Evolutionary conservation across 1,140 invertebrate genomes (phyloP).

Genomic region (Maconellicoccus hirsutus): DNA sequence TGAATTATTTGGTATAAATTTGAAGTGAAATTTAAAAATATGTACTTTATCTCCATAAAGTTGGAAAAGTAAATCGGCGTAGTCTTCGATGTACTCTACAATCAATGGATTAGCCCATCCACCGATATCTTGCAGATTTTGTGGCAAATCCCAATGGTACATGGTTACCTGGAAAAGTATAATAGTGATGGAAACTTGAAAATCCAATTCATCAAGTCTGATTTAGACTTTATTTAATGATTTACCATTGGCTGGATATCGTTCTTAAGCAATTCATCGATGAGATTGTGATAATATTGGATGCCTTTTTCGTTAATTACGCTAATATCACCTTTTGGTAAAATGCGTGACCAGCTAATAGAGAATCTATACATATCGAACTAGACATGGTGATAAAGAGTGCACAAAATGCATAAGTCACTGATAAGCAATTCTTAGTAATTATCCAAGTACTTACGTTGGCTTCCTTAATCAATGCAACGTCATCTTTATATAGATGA

Average conservation of each 20-base stretch:
- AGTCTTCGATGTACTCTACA: too few species aligned
- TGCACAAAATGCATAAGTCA: too few species aligned
- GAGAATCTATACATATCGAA: conserved; percentile 55
- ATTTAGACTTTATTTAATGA: too few species aligned
- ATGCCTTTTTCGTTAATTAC: conserved; percentile 48
- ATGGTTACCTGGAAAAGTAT: conserved; percentile 25
- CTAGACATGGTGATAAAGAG: conserved; percentile 28
- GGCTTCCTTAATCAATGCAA: conserved; percentile 38
- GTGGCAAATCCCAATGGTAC: too few species aligned
- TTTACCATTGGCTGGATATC: conserved; percentile 44
- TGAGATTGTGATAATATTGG: conserved; percentile 50
- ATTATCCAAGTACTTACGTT: conserved; percentile 33
- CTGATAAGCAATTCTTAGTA: too few species aligned
- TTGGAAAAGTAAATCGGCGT: too few species aligned
- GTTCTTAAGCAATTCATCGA: conserved; percentile 43
- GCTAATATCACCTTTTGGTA: conserved; percentile 48
- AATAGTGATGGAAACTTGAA: conserved; percentile 40
- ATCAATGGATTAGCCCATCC: too few species aligned
- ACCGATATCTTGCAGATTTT: too few species aligned
- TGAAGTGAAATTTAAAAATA: too few species aligned
- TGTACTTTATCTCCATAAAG: too few species aligned
- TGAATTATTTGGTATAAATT: neutral
- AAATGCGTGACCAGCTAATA: conserved; percentile 52
- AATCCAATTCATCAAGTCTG: conserved; percentile 39
- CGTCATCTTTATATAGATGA: conserved; percentile 43